Evolutionary conservation across 2,888 invertebrate species (phyloP), one percentile per base, ranked within the genome.

Genomic region (Amphiduros pacificus): DNA sequence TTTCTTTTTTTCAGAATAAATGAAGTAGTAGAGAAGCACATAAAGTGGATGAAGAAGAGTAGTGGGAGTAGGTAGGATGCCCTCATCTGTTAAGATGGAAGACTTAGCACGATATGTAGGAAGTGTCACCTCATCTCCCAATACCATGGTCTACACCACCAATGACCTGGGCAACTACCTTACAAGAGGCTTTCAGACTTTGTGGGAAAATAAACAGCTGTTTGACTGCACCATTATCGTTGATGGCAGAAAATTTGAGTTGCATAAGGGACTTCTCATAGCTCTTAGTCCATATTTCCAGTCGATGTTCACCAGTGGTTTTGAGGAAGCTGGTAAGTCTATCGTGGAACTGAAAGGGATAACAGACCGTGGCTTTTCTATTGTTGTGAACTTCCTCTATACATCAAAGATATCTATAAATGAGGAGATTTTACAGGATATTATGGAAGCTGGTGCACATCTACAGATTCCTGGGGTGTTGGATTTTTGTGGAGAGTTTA

Each of bases 381-480:
- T 50, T n/a, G 50, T 58, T 9, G 36, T 58, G 1, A 58, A 27
- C 14, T 58, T 58, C n/a, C 51, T 58, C 20, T 58, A 58, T 36
- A 58, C 58, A 24, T 50, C 49, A 5, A 36, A 50, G 36, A 58
- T 58, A 6, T 32, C 26, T 6, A 31, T 58, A 5, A 58, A 50
- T 50, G 58, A 58, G 32, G 26, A 24, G 2, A 48, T 24, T 2
- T 14, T 58, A 17, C 58, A 58, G 51, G 58, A 58, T 50, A 48
- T 58, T 5, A 58, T 58, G 58, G 58, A 58, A 31, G 58, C 58
- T n/a, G 58, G 50, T 1, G 58, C 58, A 29, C 58, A 58, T 31
- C 36, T 58, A 27, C 58, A 58, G 50, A 58, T 58, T 5, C 58
- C 58, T 1, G 48, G 58, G 11, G 32, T 58, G 50, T 20, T 58